Percentiles rank a stretch among this genome's conserved stretches.
These are phyloP conservation scores for Metopolophium dirhodum DNA, from an alignment of 1,140 invertebrate genomes.

Conservation along the genomic window DNA sequence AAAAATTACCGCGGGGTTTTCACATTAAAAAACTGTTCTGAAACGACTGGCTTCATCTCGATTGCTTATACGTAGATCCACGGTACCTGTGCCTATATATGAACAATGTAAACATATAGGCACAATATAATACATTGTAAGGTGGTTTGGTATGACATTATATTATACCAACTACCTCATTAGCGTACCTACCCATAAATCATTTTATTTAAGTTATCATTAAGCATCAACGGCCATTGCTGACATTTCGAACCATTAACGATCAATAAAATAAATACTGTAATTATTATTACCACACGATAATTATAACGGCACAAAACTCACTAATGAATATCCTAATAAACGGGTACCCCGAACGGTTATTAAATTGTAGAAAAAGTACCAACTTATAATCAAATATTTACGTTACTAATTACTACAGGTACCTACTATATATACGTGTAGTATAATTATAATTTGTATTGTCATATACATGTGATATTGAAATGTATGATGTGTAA, in stretches of 20 bases:
- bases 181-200: conserved; percentile 16
- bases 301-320: conserved; percentile 10
- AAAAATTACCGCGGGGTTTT: not conserved
- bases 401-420: not conserved
- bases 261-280: conserved; percentile 35
- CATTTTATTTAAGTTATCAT: not conserved
- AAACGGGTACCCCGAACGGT: not conserved
- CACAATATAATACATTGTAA: not conserved
- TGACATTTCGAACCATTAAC: conserved; percentile 9
- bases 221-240: not conserved
- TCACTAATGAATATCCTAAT: not conserved
- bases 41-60: not conserved
- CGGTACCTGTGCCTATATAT: not conserved
- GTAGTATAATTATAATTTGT: not conserved
- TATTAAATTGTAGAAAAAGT: not conserved
- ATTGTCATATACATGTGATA: not conserved
- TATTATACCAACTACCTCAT: not conserved
- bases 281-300: conserved; percentile 15
- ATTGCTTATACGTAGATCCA: not conserved
- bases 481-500: not conserved
- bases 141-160: not conserved
- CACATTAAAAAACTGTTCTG: not conserved
- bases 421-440: no score
- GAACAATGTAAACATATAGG: not conserved
- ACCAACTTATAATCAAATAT: not conserved